Percentiles rank a stretch among this genome's conserved stretches.
phyloP scores from a whole-genome alignment of 2,888 invertebrate genomes.

The Spodoptera exigua region DNA sequence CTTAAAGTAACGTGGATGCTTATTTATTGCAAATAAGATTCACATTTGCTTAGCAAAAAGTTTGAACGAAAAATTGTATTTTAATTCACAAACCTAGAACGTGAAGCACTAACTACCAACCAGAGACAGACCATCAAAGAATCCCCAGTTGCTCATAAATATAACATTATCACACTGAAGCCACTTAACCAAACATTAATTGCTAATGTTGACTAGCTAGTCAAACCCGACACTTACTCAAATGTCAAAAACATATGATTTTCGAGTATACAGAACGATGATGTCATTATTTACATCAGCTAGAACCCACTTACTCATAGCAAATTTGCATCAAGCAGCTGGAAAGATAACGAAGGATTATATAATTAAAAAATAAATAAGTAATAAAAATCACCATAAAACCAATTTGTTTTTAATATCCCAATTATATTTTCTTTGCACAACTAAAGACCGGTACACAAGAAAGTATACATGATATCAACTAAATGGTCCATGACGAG shows the following conservation, averaged over 20 bases:
- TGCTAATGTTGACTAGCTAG: slow-evolving; percentile 14
- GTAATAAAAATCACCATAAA: not conserved
- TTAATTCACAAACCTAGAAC: too few relatives aligned
- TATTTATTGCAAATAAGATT: slow-evolving; percentile 15
- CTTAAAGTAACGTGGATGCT: slow-evolving; percentile 6
- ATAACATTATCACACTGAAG: slow-evolving; percentile 11
- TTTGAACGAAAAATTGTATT: too few relatives aligned
- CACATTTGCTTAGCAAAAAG: slow-evolving; percentile 7
- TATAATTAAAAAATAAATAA: too few relatives aligned
- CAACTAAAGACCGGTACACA: slow-evolving; percentile 48
- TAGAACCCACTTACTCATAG: too few relatives aligned
- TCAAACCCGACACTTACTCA: too few relatives aligned
- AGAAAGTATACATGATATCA: slow-evolving; percentile 40
- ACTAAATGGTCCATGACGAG: slow-evolving; percentile 68
- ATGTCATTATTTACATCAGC: too few relatives aligned
- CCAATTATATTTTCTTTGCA: slow-evolving; percentile 28
- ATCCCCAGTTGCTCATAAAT: slow-evolving; percentile 22
- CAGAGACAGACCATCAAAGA: slow-evolving; percentile 1
- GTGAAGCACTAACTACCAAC: slow-evolving; percentile 1
- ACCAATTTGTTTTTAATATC: not conserved
- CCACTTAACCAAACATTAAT: slow-evolving; percentile 20
- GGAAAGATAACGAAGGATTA: too few relatives aligned
- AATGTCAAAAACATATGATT: too few relatives aligned
- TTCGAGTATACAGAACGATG: too few relatives aligned
- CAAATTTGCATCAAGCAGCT: too few relatives aligned